phyloP scores from a whole-genome alignment of 1,140 invertebrate genomes.

The Melitaea cinxia region DNA sequence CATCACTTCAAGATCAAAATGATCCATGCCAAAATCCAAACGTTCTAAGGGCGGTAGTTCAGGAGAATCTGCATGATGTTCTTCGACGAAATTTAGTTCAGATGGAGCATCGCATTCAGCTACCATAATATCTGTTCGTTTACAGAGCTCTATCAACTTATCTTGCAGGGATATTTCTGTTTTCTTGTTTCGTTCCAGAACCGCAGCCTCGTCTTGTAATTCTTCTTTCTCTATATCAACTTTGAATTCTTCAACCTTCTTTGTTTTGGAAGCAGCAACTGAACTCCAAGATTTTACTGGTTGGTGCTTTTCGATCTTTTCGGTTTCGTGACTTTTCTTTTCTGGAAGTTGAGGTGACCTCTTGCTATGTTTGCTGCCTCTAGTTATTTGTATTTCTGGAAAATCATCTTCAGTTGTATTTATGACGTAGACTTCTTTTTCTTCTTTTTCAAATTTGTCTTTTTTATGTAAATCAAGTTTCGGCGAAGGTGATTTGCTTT shows the following conservation, averaged over 20 bases:
- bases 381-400: constrained; percentile 75
- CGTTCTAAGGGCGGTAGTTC: constrained; percentile 75
- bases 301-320: constrained; percentile 43
- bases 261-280: constrained; percentile 61
- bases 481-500: constrained; percentile 62
- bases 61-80: constrained; percentile 68
- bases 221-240: constrained; percentile 28
- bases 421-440: constrained; percentile 73
- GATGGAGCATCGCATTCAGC: constrained; percentile 73
- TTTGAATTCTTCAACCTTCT: constrained; percentile 44
- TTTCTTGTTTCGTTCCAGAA: constrained; percentile 45
- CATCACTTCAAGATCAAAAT: constrained; percentile 76
- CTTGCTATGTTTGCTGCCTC: constrained; percentile 60
- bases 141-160: constrained; percentile 71
- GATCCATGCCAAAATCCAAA: constrained; percentile 72
- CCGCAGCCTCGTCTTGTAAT: constrained; percentile 25
- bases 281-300: constrained; percentile 66
- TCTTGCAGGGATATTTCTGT: constrained; percentile 63
- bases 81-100: constrained; percentile 74
- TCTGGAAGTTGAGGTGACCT: constrained; percentile 59
- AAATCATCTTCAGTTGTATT: constrained; percentile 69
- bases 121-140: constrained; percentile 76
- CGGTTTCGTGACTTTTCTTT: constrained; percentile 40
- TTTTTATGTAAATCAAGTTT: constrained; percentile 52
- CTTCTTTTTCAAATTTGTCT: constrained; percentile 49